A percentile compares a stretch with the other conserved stretches of the same genome.
Conservation (phyloP, 1,140 invertebrate species). For the Anoplophora glabripennis region DNA sequence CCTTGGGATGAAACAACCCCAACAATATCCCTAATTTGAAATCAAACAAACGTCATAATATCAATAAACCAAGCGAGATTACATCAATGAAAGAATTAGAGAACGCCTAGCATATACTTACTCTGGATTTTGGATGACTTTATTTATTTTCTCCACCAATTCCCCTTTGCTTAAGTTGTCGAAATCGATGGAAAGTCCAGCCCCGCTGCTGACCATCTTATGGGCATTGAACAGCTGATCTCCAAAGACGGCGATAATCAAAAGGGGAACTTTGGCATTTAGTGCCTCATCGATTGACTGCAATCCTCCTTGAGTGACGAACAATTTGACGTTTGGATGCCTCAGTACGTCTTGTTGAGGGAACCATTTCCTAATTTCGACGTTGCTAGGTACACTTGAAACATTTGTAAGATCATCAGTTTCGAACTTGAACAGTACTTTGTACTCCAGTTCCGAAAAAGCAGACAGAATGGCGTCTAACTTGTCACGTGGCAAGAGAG, state of each 20-base stretch:
- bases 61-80: no score
- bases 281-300: slow-evolving; percentile 53
- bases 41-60: no score
- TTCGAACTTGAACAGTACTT: slow-evolving; percentile 59
- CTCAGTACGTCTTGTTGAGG: slow-evolving; percentile 64
- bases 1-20: no score
- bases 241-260: slow-evolving; percentile 49
- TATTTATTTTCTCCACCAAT: slow-evolving; percentile 15
- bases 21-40: no score
- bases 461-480: slow-evolving; percentile 50
- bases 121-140: no score
- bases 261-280: slow-evolving; percentile 52
- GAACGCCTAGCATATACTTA: no score
- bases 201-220: slow-evolving; percentile 29
- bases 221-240: slow-evolving; percentile 45
- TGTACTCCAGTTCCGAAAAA: slow-evolving; percentile 48
- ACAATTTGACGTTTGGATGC: slow-evolving; percentile 51
- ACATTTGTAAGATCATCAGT: slow-evolving; percentile 46
- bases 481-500: slow-evolving; percentile 52
- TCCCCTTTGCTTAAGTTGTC: slow-evolving; percentile 24
- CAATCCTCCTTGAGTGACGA: slow-evolving; percentile 53
- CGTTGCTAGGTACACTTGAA: slow-evolving; percentile 55
- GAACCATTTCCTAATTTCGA: slow-evolving; percentile 64
- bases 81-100: no score
- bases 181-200: slow-evolving; percentile 33